Evolutionary conservation across 2,113 vertebrate species (phyloP).

Genomic region (Entomyzon cyanotis): DNA sequence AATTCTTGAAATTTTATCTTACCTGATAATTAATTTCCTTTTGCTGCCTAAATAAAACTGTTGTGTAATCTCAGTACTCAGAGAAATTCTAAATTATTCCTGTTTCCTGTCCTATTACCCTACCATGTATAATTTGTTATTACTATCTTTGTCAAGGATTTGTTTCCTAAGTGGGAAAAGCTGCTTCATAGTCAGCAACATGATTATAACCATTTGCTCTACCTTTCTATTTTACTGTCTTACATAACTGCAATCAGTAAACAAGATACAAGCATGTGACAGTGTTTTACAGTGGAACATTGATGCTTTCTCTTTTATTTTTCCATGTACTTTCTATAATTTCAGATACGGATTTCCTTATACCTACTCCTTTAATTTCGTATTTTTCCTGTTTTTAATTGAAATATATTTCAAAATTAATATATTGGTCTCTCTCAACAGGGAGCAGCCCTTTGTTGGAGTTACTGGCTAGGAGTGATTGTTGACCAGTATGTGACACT

Average conservation of each 20-base stretch:
- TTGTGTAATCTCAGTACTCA: not conserved
- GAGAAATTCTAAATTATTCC: not conserved
- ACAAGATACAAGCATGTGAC: accelerated
- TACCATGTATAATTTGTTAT: not conserved
- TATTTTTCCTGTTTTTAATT: not conserved
- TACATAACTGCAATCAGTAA: not conserved
- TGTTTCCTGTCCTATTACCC: not conserved
- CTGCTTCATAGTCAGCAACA: not conserved
- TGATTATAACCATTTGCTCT: not conserved
- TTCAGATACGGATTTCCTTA: not conserved
- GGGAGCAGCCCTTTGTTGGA: not conserved
- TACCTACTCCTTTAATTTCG: not conserved
- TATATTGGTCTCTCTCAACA: not conserved
- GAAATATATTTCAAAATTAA: not conserved
- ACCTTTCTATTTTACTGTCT: not conserved
- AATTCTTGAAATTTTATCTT: not conserved
- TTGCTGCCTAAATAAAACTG: not conserved
- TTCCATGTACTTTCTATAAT: not conserved
- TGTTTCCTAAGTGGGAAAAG: not conserved
- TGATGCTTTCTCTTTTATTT: not conserved
- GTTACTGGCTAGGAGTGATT: not conserved
- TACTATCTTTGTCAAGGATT: not conserved
- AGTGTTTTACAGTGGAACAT: not conserved
- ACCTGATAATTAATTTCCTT: not conserved
- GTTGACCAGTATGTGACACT: not conserved